Base-by-base conservation (phyloP, 2,888 invertebrate genomes). In the Acholoe squamosa region DNA sequence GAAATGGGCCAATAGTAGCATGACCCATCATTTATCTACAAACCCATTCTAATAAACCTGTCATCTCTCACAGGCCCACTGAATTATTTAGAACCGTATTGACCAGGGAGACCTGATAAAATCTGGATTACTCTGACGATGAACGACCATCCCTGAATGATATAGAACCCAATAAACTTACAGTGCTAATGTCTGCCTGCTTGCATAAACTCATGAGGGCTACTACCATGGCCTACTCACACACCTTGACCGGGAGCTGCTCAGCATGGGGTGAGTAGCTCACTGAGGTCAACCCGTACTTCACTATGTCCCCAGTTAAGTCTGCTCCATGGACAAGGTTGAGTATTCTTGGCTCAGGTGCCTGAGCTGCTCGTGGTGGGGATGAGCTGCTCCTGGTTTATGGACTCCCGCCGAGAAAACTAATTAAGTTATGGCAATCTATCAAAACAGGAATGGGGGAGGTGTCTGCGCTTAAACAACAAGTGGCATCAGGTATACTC, bases 341-440 rank as follows among this genome's bases (percentile, higher is more conserved):
- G 71, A 25, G 28, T 71, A 71, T 71, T 71, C 71, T 25, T 71
- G 71, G 71, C 25, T 28, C 61, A 71, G 14, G 28, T 71, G 71
- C 71, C 25, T 14, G 71, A 71, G 28, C 71, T 28, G 71, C 71
- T 71, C 71, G 25, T 25, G 61, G 28, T 28, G 71, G 3, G 71
- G 71, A 14, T 28, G 28, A 71, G 71, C 71, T 28, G 71, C 28
- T 71, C 28, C 14, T 28, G 71, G 28, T 71, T 71, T 28, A 71
- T 28, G 25, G 14, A 14, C 28, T 71, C 71, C 71, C 28, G 71
- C 71, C 28, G 71, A 0, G 7, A 71, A 71, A 71, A n/a, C 28
- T 25, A 71, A 71, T 71, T 71, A 71, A 71, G 71, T 25, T n/a
- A 71, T 71, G 71, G 12, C 28, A 71, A 71, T 0, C 14, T 71